Base-by-base conservation (phyloP, 2,113 vertebrate species). In the Ahaetulla prasina region DNA sequence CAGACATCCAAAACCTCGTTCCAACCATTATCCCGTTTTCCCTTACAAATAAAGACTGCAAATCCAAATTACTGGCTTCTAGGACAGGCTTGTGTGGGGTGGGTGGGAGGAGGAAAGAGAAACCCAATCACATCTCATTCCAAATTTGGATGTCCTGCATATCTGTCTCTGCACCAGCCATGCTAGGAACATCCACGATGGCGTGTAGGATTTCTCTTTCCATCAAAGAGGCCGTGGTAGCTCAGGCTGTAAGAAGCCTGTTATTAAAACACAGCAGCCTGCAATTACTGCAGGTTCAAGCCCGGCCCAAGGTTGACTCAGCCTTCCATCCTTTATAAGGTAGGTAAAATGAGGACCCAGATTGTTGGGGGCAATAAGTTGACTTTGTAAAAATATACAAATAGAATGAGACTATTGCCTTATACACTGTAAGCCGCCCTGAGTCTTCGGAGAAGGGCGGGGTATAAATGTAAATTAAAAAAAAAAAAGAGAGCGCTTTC, bases 1-100 rank as follows among this genome's bases (percentile, higher is more conserved):
- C 54, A 2, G 93, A 92, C 95, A 95, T 96, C 96, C 96, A 96
- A 97, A 95, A 93, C 96, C 95, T 93, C 90, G 90, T 96, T 96
- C 96, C 93, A 95, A 57, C 95, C 91, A 92, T 94, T 92, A 93
- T 95, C 92, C 93, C 94, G 95, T 96, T 95, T 95, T 10, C 93
- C 93, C 93, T 95, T 95, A 94, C 95, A 97, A 96, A 97, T 96
- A 96, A 96, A 94, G 94, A 95, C 94, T 96, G 95, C 93, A 94
- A 93, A 95, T 89, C 93, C 95, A 96, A 96, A 94, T 96, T 96
- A 96, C 95, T 96, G 96, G 95, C 95, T 96, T 96, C 93, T 93
- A 96, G 18, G 35, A 80, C 47, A 50, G 96, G 95, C 96, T 94
- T 94, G 95, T 91, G 94, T 6, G 93, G 94, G 30, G 93, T 94